Conservation (phyloP, 1,140 invertebrate species). For the Lerema accius region DNA sequence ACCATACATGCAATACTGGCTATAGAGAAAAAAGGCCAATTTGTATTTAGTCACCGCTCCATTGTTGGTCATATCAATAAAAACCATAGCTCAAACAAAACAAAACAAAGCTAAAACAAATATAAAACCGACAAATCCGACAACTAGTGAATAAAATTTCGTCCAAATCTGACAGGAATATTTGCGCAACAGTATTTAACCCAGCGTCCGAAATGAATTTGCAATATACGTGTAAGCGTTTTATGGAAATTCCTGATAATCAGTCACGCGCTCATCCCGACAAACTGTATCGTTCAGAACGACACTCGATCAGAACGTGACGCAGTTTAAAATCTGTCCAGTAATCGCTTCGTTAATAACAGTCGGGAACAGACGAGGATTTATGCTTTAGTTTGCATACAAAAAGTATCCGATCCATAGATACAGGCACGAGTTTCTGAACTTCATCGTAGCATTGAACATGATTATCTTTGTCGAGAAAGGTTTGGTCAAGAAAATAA, state of each 20-base stretch:
- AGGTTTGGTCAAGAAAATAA: too few relatives aligned
- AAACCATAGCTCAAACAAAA: neutral
- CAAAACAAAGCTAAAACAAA: neutral
- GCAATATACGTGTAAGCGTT: conserved; percentile 2
- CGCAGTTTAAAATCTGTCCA: neutral
- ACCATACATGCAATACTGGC: too few relatives aligned
- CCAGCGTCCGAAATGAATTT: neutral
- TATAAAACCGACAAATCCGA: neutral
- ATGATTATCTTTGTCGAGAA: too few relatives aligned
- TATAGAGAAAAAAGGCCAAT: too few relatives aligned
- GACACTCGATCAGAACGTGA: neutral
- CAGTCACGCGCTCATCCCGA: conserved; percentile 3
- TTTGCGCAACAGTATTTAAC: neutral
- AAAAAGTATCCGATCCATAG: too few relatives aligned
- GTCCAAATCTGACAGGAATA: neutral
- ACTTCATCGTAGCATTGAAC: too few relatives aligned
- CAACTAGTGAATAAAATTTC: neutral
- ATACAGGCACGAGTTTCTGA: too few relatives aligned
- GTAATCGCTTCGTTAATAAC: neutral
- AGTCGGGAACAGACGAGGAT: neutral
- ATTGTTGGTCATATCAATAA: neutral
- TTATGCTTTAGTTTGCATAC: neutral
- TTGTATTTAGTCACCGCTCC: too few relatives aligned
- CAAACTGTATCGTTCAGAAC: neutral
- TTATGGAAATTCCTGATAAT: conserved; percentile 1